Evolutionary conservation across 1,140 invertebrate species (phyloP), one percentile per base, ranked within the genome.

Genomic region (Carposina sasakii): DNA sequence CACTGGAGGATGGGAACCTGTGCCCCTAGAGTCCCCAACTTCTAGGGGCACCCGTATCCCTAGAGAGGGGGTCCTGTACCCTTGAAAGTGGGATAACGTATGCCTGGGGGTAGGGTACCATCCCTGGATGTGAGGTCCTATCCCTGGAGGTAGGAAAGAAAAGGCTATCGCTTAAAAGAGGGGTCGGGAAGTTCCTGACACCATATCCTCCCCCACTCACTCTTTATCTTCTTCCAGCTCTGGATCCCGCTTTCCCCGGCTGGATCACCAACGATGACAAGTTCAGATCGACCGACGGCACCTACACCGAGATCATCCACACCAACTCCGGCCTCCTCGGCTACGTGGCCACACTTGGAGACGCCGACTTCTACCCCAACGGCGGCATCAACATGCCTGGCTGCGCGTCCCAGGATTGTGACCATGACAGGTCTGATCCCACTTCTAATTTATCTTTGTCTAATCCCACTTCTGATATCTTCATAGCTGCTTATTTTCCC

Each of bases 221-320:
- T n/a, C n/a, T n/a, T n/a, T n/a, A n/a, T 10, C 13, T 36, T 36
- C 33, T 36, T 36, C 13, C 50, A 66, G 88, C 70, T 28, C 37
- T 88, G 8, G 88, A 89, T 58, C 86, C 87, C 1, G 87, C 88
- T 0, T 49, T 60, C 1, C 77, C 81, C 2, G 51, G 74, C 16
- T 89, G 55, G 52, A 40, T 70, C 2, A 56, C 51, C 2, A 57
- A 61, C 48, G 45, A 66, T 1, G 50, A 64, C 17, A 59, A 89
- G n/a, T 64, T 93, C 2, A 87, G 89, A 36, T 52, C 64, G 6
- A 67, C 52, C 13, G 86, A 88, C 45, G 87, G 82, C 0, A 33
- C 50, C 0, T 81, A 86, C 47, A 87, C 88, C 0, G 85, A 88
- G 46, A 74, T 85, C 0, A 87, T 89, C 40, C 87, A 88, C 53